Conservation (phyloP, 1,140 invertebrate genomes). For the Cotesia typhae region DNA sequence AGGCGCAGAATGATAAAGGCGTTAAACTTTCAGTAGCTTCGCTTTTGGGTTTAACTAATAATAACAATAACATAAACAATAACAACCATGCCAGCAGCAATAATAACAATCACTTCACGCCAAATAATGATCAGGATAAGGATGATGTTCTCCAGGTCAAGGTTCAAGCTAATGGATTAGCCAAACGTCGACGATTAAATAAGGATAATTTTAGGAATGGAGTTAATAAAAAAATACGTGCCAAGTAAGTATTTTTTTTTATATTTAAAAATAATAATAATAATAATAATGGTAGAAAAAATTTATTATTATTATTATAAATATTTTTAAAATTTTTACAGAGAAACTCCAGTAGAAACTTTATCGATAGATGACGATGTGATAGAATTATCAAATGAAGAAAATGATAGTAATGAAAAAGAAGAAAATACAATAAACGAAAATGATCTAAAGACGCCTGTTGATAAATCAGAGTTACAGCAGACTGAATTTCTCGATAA, state of each 20-base stretch:
- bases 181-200: constrained; percentile 38
- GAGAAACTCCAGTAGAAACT: constrained; percentile 47
- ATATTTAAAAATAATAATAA: constrained; percentile 2
- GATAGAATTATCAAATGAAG: constrained; percentile 49
- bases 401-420: constrained; percentile 41
- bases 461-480: constrained; percentile 36
- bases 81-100: constrained; percentile 49
- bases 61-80: constrained; percentile 44
- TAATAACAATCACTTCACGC: constrained; percentile 53
- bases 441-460: constrained; percentile 2
- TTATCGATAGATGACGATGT: constrained; percentile 53
- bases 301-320: too few species aligned
- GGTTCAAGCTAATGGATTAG: constrained; percentile 44
- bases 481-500: constrained; percentile 55
- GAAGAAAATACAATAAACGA: constrained; percentile 23
- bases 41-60: constrained; percentile 53
- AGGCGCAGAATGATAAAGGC: constrained; percentile 53
- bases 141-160: constrained; percentile 38
- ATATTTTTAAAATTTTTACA: constrained; percentile 36
- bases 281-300: background rate
- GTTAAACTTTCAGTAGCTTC: constrained; percentile 54
- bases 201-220: constrained; percentile 56
- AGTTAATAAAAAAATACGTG: constrained; percentile 47
- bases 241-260: constrained; percentile 41
- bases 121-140: constrained; percentile 47